Conservation (phyloP, 2,888 invertebrate genomes). For the Cordilura impudica region DNA sequence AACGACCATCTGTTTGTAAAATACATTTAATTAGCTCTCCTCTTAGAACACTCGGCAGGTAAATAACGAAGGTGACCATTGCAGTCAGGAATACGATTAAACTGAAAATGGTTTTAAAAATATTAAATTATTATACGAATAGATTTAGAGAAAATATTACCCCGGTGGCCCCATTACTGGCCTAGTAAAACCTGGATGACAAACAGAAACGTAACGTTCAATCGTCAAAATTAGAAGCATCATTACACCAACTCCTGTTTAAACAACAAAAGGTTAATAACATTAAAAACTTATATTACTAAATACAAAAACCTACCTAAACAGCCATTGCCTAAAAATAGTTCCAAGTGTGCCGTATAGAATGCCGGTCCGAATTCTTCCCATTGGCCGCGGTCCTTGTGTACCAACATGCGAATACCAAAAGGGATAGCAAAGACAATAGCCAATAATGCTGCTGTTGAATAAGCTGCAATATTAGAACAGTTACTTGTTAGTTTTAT, state of each 20-base stretch:
- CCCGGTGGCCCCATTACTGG: conserved; percentile 83
- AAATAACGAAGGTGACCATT: conserved; percentile 82
- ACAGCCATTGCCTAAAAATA: conserved; percentile 85
- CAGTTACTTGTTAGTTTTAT: no score
- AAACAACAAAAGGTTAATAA: neutral
- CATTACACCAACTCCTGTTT: conserved; percentile 84
- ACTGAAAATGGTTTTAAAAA: conserved; percentile 71
- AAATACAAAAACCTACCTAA: conserved; percentile 78
- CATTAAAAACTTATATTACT: neutral
- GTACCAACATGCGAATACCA: conserved; percentile 82
- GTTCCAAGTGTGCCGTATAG: conserved; percentile 84
- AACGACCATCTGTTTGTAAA: conserved; percentile 78
- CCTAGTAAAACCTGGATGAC: conserved; percentile 84
- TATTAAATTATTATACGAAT: conserved; percentile 6
- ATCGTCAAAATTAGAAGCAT: conserved; percentile 86
- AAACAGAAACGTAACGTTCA: conserved; percentile 86
- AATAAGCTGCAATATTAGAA: conserved; percentile 84
- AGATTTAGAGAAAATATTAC: conserved; percentile 65
- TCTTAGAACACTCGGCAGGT: conserved; percentile 84
- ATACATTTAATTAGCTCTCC: conserved; percentile 81
- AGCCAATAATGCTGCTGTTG: conserved; percentile 86
- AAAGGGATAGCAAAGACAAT: conserved; percentile 85
- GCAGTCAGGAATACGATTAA: conserved; percentile 83
- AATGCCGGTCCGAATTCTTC: conserved; percentile 82
- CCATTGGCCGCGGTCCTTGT: conserved; percentile 84